Evolutionary conservation across 2,113 vertebrate genomes (phyloP).

Genomic region (Ceuthmochares aereus): DNA sequence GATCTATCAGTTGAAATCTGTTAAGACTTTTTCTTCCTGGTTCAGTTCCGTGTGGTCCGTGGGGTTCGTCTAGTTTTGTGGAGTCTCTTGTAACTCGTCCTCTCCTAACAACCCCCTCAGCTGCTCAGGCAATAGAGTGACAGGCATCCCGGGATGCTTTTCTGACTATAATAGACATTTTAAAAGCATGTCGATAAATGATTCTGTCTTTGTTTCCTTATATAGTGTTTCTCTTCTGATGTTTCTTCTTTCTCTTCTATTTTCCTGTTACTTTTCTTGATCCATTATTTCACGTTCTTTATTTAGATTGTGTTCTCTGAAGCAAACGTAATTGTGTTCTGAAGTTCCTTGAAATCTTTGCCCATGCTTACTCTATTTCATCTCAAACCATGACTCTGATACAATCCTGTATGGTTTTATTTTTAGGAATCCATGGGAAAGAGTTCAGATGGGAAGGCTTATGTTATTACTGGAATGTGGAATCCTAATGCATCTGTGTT

Average conservation of each 20-base stretch:
- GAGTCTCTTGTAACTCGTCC: neutral
- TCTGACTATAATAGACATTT: neutral
- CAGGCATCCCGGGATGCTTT: neutral
- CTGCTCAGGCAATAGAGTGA: neutral
- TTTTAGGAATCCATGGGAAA: constrained; percentile 96
- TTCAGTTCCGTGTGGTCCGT: neutral
- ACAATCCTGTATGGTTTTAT: constrained; percentile 2
- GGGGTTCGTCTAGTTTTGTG: neutral
- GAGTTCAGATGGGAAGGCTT: constrained; percentile 91
- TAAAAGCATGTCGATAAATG: neutral
- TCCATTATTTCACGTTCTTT: neutral
- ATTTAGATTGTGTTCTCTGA: neutral
- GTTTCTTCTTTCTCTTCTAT: neutral
- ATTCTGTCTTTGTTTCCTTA: neutral
- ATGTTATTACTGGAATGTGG: constrained; percentile 95
- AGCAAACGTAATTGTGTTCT: neutral
- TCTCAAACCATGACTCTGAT: neutral
- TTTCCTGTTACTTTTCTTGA: neutral
- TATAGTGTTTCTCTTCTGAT: neutral
- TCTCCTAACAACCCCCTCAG: neutral
- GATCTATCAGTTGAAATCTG: neutral
- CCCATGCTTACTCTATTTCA: neutral
- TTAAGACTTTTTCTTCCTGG: neutral
- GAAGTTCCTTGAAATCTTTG: neutral
- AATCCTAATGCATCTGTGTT: constrained; percentile 91